A percentile compares a stretch with the other conserved stretches of the same genome.
Conservation (phyloP, 2,888 invertebrate genomes). For the Gastracanthus pulcherrimus region DNA sequence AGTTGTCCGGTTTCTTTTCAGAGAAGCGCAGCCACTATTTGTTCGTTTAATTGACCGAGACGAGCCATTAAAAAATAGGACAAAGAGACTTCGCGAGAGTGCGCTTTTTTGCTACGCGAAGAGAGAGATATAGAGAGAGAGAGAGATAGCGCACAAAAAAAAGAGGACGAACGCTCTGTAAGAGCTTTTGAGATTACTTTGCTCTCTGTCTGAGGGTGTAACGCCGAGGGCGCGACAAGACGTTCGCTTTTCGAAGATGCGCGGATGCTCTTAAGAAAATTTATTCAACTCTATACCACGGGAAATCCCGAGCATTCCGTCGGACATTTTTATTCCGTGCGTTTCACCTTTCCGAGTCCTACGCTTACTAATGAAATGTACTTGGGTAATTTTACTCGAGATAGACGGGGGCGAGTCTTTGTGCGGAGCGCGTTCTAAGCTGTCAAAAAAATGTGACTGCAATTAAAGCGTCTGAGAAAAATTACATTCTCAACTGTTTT, state of each 20-base stretch:
- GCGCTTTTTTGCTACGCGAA: not conserved
- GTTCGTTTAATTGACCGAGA: not conserved
- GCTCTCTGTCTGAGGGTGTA: not conserved
- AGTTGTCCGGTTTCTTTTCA: not conserved
- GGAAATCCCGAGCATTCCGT: slow-evolving; percentile 34
- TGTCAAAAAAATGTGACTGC: slow-evolving; percentile 53
- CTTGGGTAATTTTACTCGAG: slow-evolving; percentile 47
- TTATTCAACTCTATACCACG: slow-evolving; percentile 52
- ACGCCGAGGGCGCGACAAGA: not conserved
- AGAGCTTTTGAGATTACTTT: slow-evolving; percentile 49
- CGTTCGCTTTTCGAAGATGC: slow-evolving; percentile 50
- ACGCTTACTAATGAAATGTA: slow-evolving; percentile 39
- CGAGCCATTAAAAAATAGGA: too few relatives aligned
- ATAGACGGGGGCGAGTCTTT: slow-evolving; percentile 39
- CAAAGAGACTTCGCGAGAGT: too few relatives aligned
- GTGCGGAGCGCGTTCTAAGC: slow-evolving; percentile 14
- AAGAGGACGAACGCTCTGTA: slow-evolving; percentile 36
- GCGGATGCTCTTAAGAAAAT: slow-evolving; percentile 50
- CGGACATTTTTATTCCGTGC: slow-evolving; percentile 45
- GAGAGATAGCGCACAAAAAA: not conserved
- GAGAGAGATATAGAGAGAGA: not conserved
- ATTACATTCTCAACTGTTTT: slow-evolving; percentile 39
- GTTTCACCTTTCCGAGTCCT: slow-evolving; percentile 3
- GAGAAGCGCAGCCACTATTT: not conserved
- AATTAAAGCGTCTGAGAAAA: slow-evolving; percentile 43